Conservation (phyloP, 2,113 vertebrate genomes). For the Leucopsar rothschildi region DNA sequence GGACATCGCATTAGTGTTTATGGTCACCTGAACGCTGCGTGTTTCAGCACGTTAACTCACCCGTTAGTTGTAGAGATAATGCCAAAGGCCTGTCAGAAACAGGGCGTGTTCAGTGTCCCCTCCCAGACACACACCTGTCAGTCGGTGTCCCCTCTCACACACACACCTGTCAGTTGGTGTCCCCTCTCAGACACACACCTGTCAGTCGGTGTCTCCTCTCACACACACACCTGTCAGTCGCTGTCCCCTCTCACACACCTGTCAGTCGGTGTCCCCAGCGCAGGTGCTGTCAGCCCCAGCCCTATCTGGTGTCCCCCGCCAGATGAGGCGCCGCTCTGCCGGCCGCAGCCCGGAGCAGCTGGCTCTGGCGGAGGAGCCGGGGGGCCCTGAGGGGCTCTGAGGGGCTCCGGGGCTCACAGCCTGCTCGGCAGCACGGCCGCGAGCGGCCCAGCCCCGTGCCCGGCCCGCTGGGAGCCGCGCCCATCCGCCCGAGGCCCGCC, state of each 20-base stretch:
- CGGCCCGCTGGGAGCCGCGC: not conserved
- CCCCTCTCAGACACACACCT: too few species aligned
- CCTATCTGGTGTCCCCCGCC: too few species aligned
- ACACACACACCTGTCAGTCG: too few species aligned
- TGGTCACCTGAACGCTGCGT: fast-evolving
- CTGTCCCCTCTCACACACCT: too few species aligned
- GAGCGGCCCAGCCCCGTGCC: not conserved
- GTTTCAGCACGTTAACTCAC: not conserved
- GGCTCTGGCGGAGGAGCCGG: not conserved
- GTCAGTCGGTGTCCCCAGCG: not conserved
- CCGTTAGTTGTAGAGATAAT: fast-evolving
- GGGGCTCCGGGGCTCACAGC: not conserved
- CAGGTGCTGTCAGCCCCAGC: too few species aligned
- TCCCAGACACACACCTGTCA: too few species aligned
- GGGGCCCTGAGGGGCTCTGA: not conserved
- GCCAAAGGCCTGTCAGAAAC: not conserved
- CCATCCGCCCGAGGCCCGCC: too few species aligned
- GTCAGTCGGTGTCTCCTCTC: too few species aligned
- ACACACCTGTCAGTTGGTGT: too few species aligned
- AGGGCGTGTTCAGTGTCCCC: fast-evolving
- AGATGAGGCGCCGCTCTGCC: not conserved
- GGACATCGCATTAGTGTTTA: fast-evolving
- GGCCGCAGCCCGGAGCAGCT: fast-evolving
- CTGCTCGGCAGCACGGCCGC: not conserved
- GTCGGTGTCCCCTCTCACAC: too few species aligned